Percentiles rank a stretch among this genome's conserved stretches.
These are phyloP conservation scores for Tubulanus polymorphus DNA, from an alignment of 2,888 invertebrate species.

Conservation along the genomic window DNA sequence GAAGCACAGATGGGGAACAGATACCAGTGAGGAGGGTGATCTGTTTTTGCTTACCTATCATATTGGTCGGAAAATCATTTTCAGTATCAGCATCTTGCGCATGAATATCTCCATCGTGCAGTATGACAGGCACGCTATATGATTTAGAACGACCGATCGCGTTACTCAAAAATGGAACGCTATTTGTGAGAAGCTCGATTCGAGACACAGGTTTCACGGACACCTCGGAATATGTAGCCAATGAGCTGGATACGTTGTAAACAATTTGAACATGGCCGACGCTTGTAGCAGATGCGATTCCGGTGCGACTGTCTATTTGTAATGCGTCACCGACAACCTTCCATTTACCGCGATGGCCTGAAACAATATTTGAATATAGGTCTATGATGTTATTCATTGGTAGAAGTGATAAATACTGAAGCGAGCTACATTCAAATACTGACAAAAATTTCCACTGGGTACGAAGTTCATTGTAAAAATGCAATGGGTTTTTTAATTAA, in stretches of 20 bases:
- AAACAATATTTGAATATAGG: too few relatives aligned
- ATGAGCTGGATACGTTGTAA: conserved; percentile 28
- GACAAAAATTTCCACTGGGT: too few relatives aligned
- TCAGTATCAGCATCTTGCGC: background rate
- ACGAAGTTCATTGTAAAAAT: too few relatives aligned
- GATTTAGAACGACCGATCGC: background rate
- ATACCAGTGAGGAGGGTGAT: too few relatives aligned
- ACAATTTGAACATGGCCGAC: conserved; percentile 31
- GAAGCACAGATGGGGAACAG: too few relatives aligned
- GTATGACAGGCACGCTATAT: background rate
- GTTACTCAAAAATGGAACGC: background rate
- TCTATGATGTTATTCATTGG: too few relatives aligned
- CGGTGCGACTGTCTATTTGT: conserved; percentile 24
- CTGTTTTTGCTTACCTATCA: too few relatives aligned
- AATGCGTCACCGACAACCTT: conserved; percentile 23
- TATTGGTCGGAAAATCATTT: too few relatives aligned
- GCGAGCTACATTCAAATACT: too few relatives aligned
- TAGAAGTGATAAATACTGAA: too few relatives aligned
- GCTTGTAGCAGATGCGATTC: conserved; percentile 30
- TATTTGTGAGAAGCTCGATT: background rate
- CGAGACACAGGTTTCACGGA: background rate
- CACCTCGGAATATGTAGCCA: conserved; percentile 42
- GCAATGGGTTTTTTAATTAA: too few relatives aligned
- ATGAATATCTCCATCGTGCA: background rate
- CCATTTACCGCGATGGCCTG: conserved; percentile 37